A percentile compares a stretch with the other conserved stretches of the same genome.
Evolutionary conservation across 2,113 vertebrate species (phyloP).

Genomic region (Aphyosemion australe): DNA sequence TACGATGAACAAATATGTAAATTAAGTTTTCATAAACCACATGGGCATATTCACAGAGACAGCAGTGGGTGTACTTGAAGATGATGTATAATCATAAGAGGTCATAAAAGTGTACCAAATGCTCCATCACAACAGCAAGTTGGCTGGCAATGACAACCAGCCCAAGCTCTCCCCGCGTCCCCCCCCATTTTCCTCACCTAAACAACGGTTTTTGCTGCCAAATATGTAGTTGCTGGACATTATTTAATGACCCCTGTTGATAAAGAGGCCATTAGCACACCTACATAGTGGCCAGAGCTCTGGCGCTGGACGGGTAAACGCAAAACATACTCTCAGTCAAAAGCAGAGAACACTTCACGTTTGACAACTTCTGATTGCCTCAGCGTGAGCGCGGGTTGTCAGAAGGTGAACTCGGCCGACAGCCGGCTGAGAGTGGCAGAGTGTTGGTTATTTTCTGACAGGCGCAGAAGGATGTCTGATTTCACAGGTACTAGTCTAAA

Average conservation of each 20-base stretch:
- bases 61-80: constrained; percentile 36
- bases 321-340: background rate
- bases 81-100: constrained; percentile 55
- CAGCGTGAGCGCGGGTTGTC: constrained; percentile 41
- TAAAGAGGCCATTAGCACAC: constrained; percentile 56
- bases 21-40: constrained; percentile 48
- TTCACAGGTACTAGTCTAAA: constrained; percentile 51
- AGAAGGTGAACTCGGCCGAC: constrained; percentile 48
- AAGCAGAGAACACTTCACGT: constrained; percentile 56
- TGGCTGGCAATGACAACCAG: constrained; percentile 21
- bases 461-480: constrained; percentile 58
- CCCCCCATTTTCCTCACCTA: constrained; percentile 47
- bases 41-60: constrained; percentile 42
- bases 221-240: constrained; percentile 32
- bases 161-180: constrained; percentile 20
- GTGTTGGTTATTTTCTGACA: constrained; percentile 60
- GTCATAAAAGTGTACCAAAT: constrained; percentile 41
- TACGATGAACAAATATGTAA: constrained; percentile 51
- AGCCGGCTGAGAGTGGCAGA: constrained; percentile 35
- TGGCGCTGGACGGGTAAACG: constrained; percentile 11
- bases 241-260: constrained; percentile 50
- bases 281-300: constrained; percentile 22
- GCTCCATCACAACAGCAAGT: constrained; percentile 24
- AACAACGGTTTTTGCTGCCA: constrained; percentile 51
- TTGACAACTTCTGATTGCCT: constrained; percentile 74